Base-by-base conservation (phyloP, 2,888 invertebrate genomes). In the Leucania comma region DNA sequence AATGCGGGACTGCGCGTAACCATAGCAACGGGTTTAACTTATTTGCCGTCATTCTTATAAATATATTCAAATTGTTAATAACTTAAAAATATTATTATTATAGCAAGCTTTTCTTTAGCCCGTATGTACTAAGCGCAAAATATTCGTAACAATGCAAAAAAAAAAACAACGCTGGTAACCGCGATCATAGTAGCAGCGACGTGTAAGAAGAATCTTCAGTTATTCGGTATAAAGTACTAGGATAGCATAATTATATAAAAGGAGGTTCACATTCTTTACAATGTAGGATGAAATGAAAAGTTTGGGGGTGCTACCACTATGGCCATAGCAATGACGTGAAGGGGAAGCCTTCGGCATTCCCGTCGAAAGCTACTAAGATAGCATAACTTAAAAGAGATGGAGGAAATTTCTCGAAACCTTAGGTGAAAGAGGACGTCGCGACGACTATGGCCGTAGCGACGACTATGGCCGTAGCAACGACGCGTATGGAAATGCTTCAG, bases 121-220 rank as follows among this genome's bases (percentile, higher is more conserved):
- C n/a, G n/a, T n/a, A n/a, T n/a, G n/a, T n/a, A n/a, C n/a, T n/a
- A n/a, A n/a, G n/a, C n/a, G n/a, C n/a, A n/a, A 51, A 22, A 24
- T 51, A 51, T 51, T 51, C 6, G 12, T 51, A 51, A 12, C 5
- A 12, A 51, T 12, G 51, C 24, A 51, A 24, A 22, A 14, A 24
- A 51, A 12, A 1, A 4, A 12, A 24, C 51, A 14, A 51, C 24
- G 12, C 14, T 5, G 24, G 51, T 10, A 10, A 14, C 48, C 14
- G 54, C 29, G 14, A 22, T 12, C n/a, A n/a, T n/a, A n/a, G 26
- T 74, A 73, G 51, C 35, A 59, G 59, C 50, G 57, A 24, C 35
- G n/a, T 17, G 6, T 35, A n/a, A 24, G 17, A 20, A 29, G 70
- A 42, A 72, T 56, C 22, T 58, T 57, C 65, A 65, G 51, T 14